phyloP scores from a whole-genome alignment of 2,113 vertebrate genomes.

The Takifugu bimaculatus region DNA sequence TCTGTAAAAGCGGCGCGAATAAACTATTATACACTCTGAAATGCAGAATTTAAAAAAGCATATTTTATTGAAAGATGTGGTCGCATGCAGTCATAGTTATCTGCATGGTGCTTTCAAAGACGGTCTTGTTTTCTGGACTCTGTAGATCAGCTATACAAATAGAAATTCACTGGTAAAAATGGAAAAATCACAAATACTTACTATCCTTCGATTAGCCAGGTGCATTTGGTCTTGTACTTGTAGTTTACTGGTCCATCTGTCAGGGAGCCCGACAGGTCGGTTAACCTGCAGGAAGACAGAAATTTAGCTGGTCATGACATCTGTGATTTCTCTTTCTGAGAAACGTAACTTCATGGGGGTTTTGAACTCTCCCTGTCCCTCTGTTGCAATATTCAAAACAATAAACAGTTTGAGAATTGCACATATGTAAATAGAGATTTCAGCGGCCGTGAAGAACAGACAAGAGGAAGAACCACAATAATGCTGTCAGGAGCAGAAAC shows the following conservation, averaged over 20 bases:
- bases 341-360: too few species aligned
- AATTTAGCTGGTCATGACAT: not conserved
- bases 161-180: not conserved
- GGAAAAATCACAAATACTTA: conserved; percentile 76
- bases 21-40: too few species aligned
- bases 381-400: too few species aligned
- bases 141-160: not conserved
- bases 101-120: conserved; percentile 1
- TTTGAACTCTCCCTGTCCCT: too few species aligned
- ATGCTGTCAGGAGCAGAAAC: conserved; percentile 12
- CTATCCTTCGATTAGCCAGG: conserved; percentile 99
- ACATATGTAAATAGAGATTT: not conserved
- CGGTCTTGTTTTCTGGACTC: not conserved
- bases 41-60: too few species aligned
- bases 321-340: too few species aligned
- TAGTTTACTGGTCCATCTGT: conserved; percentile 98
- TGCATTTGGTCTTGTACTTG: conserved; percentile 99
- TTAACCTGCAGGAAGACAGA: conserved; percentile 81
- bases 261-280: conserved; percentile 94
- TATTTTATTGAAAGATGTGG: too few species aligned
- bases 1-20: too few species aligned
- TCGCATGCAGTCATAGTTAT: not conserved
- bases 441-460: not conserved
- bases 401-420: not conserved
- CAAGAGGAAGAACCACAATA: not conserved